Conservation (phyloP, 2,113 vertebrate genomes). For the Anolis carolinensis region DNA sequence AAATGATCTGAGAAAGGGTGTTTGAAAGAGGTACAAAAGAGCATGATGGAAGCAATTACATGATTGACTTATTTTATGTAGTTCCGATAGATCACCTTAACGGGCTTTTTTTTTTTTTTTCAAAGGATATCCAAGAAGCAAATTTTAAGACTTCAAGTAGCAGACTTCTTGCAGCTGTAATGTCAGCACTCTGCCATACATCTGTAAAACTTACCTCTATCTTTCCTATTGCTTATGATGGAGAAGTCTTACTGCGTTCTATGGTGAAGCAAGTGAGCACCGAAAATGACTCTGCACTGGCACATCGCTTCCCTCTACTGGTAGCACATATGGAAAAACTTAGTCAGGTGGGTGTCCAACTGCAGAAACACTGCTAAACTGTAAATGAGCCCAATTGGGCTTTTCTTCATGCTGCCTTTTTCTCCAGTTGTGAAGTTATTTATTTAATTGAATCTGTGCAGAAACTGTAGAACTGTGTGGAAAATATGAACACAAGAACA, state of each 20-base stretch:
- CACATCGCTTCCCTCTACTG: slow-evolving; percentile 94
- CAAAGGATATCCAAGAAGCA: slow-evolving; percentile 95
- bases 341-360: slow-evolving; percentile 82
- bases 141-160: slow-evolving; percentile 98
- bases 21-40: not conserved
- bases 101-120: accelerated
- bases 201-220: slow-evolving; percentile 97
- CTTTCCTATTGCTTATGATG: slow-evolving; percentile 96
- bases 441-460: not conserved
- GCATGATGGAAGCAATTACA: not conserved
- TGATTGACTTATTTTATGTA: too few relatives aligned
- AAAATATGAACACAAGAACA: not conserved
- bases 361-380: not conserved
- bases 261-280: slow-evolving; percentile 98
- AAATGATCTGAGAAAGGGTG: not conserved
- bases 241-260: slow-evolving; percentile 90
- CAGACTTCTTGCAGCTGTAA: slow-evolving; percentile 93
- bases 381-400: too few relatives aligned
- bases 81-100: not conserved
- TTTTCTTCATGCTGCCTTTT: too few relatives aligned
- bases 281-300: slow-evolving; percentile 95
- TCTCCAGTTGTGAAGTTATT: too few relatives aligned
- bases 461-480: too few relatives aligned
- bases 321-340: slow-evolving; percentile 98
- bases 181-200: slow-evolving; percentile 97